Evolutionary conservation across 92 coral and sea anemone genomes (phyloP).

Genomic region (Metridium senile): DNA sequence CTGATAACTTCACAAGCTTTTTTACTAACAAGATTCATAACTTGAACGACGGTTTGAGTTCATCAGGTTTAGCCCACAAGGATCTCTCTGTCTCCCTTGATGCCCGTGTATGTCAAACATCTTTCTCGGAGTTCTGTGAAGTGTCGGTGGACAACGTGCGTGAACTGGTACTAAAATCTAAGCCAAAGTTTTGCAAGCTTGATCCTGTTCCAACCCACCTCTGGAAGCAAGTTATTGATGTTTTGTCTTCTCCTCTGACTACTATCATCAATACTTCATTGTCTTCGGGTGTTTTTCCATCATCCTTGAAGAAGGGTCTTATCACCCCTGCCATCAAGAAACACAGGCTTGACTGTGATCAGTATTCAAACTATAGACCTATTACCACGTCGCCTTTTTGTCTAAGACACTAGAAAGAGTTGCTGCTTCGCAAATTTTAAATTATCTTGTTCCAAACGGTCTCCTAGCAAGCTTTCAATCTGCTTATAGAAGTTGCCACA

Average conservation of each 20-base stretch:
- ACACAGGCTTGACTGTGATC: constrained; percentile 25
- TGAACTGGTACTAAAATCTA: constrained; percentile 31
- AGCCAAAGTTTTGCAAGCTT: constrained; percentile 52
- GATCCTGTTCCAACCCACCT: constrained; percentile 53
- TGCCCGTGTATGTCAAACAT: too few relatives aligned
- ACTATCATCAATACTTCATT: constrained; percentile 49
- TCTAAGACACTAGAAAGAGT: constrained; percentile 60
- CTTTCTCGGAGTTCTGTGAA: background rate
- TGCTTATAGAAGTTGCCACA: constrained; percentile 50
- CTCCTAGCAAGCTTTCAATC: constrained; percentile 54
- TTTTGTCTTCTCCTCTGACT: constrained; percentile 32
- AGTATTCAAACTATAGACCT: constrained; percentile 48
- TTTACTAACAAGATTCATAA: background rate
- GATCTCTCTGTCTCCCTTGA: too few relatives aligned
- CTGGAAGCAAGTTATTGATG: constrained; percentile 25
- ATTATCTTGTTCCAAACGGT: constrained; percentile 43
- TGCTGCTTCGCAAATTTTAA: constrained; percentile 37
- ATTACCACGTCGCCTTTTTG: constrained; percentile 48
- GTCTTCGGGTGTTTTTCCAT: constrained; percentile 43
- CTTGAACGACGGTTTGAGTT: background rate
- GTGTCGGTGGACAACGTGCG: constrained; percentile 20
- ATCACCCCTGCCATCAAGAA: constrained; percentile 36
- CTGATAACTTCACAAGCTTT: constrained; percentile 28
- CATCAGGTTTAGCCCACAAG: too few relatives aligned
- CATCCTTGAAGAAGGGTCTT: constrained; percentile 30